Conservation (phyloP, 2,888 invertebrate species). For the Heliconius ethilla region DNA sequence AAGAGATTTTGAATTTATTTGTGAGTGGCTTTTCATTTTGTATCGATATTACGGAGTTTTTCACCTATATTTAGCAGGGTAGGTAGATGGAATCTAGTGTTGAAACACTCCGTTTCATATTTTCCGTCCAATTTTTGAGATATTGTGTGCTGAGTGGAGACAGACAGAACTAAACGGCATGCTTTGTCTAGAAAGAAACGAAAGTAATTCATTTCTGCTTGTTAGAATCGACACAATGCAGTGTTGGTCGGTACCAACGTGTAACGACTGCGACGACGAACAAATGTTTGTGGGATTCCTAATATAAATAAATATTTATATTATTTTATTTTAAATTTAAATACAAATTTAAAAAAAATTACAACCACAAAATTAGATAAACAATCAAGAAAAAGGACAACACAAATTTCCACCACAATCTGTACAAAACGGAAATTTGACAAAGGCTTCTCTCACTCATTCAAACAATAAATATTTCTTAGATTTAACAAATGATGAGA, state of each 20-base stretch:
- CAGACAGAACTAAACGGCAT: too few relatives aligned
- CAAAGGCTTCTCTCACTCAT: constrained; percentile 19
- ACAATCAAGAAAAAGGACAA: neutral
- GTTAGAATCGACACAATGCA: too few relatives aligned
- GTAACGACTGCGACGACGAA: too few relatives aligned
- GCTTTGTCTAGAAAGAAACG: too few relatives aligned
- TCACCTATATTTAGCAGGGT: neutral
- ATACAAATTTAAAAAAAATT: neutral
- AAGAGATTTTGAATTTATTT: constrained; percentile 24
- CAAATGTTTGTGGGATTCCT: too few relatives aligned
- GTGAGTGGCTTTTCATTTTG: neutral
- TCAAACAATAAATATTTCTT: constrained; percentile 31
- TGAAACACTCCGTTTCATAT: neutral
- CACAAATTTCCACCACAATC: neutral
- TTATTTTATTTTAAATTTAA: neutral
- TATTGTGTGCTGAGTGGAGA: neutral
- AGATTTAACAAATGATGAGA: constrained; percentile 45
- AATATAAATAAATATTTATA: too few relatives aligned
- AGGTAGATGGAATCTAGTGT: neutral
- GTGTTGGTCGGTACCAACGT: too few relatives aligned
- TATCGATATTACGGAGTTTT: neutral
- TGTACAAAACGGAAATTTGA: constrained; percentile 4
- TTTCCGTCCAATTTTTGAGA: neutral
- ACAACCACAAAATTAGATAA: neutral
- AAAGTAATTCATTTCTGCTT: too few relatives aligned